Evolutionary conservation across 1,140 invertebrate species (phyloP), one percentile per base, ranked within the genome.

Genomic region (Dreissena rostriformis): DNA sequence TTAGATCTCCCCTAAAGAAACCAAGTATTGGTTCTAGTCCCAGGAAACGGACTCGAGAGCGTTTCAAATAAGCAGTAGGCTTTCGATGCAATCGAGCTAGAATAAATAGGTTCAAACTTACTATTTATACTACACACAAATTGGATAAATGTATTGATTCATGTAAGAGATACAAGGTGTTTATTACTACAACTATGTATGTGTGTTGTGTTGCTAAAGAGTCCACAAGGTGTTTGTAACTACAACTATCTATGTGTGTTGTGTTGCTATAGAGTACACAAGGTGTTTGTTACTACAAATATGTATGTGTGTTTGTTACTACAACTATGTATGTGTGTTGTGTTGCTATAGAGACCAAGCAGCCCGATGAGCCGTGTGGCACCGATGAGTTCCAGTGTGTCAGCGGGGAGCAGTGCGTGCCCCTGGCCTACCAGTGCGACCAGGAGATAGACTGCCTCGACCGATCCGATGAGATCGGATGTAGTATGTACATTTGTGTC

Each of bases 321-420:
- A 5, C 39, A 39, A 39, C 39, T 39, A 39, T 39, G 4, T 39
- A 39, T 39, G 39, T 39, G 39, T 39, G 39, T 67, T 67, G 22
- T 49, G 14, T 17, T 71, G 22, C 65, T 65, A 51, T 14, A 81
- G 66, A 39, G 17, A 53, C 55, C 7, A 82, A 78, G 28, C 29
- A 10, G n/a, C 76, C 80, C 2, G 57, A 74, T 98, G 98, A 90
- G 97, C 97, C 0, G 95, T 98, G 5, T 98, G 98, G 89, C 98
- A 98, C 28, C 26, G 71, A 66, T n/a, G 82, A 88, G 66, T 86
- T 86, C 55, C 52, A 57, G 39, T 90, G 88, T 79, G 65, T 77
- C 19, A 85, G 85, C 66, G 78, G 74, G 11, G 71, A 85, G 14
- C 68, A 85, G 22, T 92, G 91, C 71, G 86, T 92, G 53, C 84